Evolutionary conservation across 2,113 vertebrate species (phyloP), one percentile per base, ranked within the genome.

Genomic region (Chiloscyllium plagiosum): DNA sequence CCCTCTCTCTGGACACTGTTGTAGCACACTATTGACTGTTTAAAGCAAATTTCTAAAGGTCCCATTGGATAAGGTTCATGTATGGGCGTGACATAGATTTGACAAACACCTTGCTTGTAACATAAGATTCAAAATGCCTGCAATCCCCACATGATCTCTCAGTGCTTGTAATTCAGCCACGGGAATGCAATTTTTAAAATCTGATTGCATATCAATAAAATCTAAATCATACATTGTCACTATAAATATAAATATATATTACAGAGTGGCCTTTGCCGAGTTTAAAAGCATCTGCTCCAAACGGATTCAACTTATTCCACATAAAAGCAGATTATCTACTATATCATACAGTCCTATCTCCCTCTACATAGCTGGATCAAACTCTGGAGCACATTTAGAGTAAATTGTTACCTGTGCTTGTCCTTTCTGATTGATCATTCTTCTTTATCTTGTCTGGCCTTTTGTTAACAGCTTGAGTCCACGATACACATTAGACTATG

Each of bases 341-440:
- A 19, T 37, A 66, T 93, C 61, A 93, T 61, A 93, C 61, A 66
- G 61, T 66, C 56, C 33, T 66, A 33, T 93, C 56, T 93, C 89
- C 17, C 89, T n/a, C 89, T n/a, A 20, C 56, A 92, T 37, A 65
- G 89, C 29, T 92, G 33, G 33, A n/a, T 92, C 89, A 6, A 65
- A 37, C 56, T 66, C 89, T 66, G 56, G 56, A 65, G 61, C 61
- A 93, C 61, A 7, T 93, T 17, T 93, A n/a, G 3, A 61, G 33
- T 61, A 93, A 93, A 93, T 66, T 66, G 89, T 93, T n/a, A 93
- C 61, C 89, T 37, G 33, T 93, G n/a, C 1, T 66, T 93, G 89
- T 66, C 56, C 65, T 33, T 65, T 61, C 33, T 93, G 4, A 33
- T 93, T 66, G 33, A 92, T 66, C 33, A 24, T n/a, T 66, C 19